A percentile compares a stretch with the other conserved stretches of the same genome.
Evolutionary conservation across 2,888 invertebrate species (phyloP).

Genomic region (Hartigia nigra): DNA sequence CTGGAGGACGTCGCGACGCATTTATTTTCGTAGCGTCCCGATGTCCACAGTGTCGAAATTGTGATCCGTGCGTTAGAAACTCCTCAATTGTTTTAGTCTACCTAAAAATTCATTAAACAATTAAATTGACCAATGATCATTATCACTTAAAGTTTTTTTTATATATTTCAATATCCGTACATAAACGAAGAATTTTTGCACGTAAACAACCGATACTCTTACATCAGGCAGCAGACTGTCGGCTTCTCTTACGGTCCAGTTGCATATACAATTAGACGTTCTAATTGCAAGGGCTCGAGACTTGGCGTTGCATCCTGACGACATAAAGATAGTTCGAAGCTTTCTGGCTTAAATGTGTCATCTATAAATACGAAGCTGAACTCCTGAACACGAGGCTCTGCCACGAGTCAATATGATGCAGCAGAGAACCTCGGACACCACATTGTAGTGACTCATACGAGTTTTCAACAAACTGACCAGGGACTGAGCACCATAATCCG

Average conservation of each 20-base stretch:
- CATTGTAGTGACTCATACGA: background rate
- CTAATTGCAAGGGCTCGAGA: background rate
- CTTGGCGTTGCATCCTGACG: slow-evolving; percentile 19
- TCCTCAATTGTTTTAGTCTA: background rate
- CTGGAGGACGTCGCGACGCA: slow-evolving; percentile 28
- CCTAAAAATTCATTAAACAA: background rate
- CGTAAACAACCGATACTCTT: background rate
- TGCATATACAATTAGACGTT: background rate
- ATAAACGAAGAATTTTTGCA: background rate
- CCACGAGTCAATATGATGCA: slow-evolving; percentile 15
- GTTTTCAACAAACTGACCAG: background rate
- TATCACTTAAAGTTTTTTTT: background rate
- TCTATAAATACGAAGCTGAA: slow-evolving; percentile 57
- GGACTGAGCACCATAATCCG: background rate
- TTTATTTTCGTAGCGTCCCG: slow-evolving; percentile 39
- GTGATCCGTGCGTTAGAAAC: background rate
- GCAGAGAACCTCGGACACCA: background rate
- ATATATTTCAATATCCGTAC: background rate
- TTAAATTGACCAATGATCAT: background rate
- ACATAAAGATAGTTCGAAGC: slow-evolving; percentile 56
- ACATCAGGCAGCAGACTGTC: background rate
- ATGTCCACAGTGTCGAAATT: background rate
- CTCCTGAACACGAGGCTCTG: slow-evolving; percentile 25
- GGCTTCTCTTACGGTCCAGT: background rate
- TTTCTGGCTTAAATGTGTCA: slow-evolving; percentile 62